A percentile compares a stretch with the other conserved stretches of the same genome.
phyloP scores from a whole-genome alignment of 2,888 invertebrate genomes.

The Sesia bembeciformis region DNA sequence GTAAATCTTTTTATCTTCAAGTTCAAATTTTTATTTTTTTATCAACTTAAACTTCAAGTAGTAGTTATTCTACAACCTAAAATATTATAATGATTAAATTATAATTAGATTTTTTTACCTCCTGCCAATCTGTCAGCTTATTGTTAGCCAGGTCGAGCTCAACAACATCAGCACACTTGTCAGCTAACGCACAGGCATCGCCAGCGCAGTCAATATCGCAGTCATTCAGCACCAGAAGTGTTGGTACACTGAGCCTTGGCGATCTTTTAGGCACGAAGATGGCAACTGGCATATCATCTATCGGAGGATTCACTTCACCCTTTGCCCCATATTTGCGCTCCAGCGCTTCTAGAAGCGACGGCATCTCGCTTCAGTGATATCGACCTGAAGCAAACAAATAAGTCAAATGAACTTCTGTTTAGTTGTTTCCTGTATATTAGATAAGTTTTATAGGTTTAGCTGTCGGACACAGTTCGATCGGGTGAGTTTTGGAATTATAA shows the following conservation, averaged over 20 bases:
- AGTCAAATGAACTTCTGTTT: too few species aligned
- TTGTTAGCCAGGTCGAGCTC: constrained; percentile 96
- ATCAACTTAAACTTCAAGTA: too few species aligned
- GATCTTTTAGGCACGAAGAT: constrained; percentile 91
- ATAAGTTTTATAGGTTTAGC: too few species aligned
- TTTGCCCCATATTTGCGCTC: constrained; percentile 88
- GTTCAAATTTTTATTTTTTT: too few species aligned
- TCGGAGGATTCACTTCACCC: constrained; percentile 76
- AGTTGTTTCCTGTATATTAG: too few species aligned
- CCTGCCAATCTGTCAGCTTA: constrained; percentile 89
- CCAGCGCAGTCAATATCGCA: constrained; percentile 94
- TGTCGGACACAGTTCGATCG: too few species aligned
- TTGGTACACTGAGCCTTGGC: constrained; percentile 84
- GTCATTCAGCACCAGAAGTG: constrained; percentile 90
- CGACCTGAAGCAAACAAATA: neutral
- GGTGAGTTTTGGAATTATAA: too few species aligned
- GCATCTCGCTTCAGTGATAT: constrained; percentile 73
- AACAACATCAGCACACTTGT: constrained; percentile 91
- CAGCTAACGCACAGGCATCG: constrained; percentile 83
- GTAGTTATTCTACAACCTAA: too few species aligned
- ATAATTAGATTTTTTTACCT: constrained; percentile 69
- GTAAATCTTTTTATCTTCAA: too few species aligned
- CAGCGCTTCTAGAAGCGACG: constrained; percentile 91
- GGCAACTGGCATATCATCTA: constrained; percentile 81
- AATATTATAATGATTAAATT: neutral